Percentiles rank a stretch among this genome's conserved stretches.
Evolutionary conservation across 2,888 invertebrate genomes (phyloP).

Genomic region (Caenorhabditis uteleia): DNA sequence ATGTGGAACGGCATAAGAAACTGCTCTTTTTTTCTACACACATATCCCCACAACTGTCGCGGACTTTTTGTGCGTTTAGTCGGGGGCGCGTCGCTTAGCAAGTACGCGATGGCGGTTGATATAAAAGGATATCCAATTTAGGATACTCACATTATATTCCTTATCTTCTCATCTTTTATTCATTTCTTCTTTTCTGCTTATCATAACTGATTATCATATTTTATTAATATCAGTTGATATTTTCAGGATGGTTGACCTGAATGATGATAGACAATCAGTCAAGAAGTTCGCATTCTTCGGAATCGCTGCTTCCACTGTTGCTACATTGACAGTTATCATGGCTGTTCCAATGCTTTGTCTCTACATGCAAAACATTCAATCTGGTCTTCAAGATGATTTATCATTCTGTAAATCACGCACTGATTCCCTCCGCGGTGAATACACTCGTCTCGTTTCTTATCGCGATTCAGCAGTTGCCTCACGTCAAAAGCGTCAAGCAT

Average conservation of each 20-base stretch:
- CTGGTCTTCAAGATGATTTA: constrained; percentile 62
- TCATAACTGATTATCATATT: not conserved
- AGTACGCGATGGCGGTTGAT: constrained; percentile 14
- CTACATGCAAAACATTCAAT: constrained; percentile 68
- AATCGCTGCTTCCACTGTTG: constrained; percentile 56
- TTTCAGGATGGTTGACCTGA: constrained; percentile 40
- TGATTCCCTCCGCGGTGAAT: constrained; percentile 60
- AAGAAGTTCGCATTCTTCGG: constrained; percentile 65
- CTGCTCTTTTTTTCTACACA: too few relatives aligned
- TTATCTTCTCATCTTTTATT: constrained; percentile 3
- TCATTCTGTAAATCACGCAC: constrained; percentile 65
- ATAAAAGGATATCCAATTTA: constrained; percentile 15
- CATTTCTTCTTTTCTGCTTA: not conserved
- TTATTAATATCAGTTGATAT: not conserved
- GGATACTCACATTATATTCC: too few relatives aligned
- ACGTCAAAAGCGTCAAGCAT: constrained; percentile 31
- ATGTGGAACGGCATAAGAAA: too few relatives aligned
- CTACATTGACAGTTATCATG: constrained; percentile 64
- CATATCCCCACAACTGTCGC: too few relatives aligned
- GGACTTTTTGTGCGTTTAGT: too few relatives aligned
- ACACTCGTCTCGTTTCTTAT: constrained; percentile 39
- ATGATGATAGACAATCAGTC: constrained; percentile 54
- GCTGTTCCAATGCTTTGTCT: constrained; percentile 67
- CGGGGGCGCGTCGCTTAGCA: constrained; percentile 36
- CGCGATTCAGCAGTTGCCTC: constrained; percentile 29